These are phyloP conservation scores for Tetrao urogallus DNA, from an alignment of 2,113 vertebrate genomes.

Conservation along the genomic window DNA sequence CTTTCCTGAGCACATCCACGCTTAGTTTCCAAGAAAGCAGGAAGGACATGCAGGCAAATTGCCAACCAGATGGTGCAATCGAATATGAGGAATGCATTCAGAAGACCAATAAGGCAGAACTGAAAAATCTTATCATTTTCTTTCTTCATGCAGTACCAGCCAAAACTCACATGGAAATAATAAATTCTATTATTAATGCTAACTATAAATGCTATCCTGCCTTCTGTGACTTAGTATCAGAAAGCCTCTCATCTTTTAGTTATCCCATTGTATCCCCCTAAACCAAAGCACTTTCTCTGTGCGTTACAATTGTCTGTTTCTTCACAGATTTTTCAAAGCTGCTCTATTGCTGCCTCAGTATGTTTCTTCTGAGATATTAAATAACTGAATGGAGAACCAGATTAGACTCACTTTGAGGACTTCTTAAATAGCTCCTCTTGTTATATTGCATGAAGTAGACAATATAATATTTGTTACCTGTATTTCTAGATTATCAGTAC, in stretches of 20 bases:
- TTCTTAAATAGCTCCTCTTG: not conserved
- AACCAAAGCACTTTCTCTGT: not conserved
- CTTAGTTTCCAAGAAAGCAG: slow-evolving; percentile 37
- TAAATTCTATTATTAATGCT: not conserved
- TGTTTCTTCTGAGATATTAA: not conserved
- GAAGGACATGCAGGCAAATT: slow-evolving; percentile 36
- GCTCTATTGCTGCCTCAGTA: not conserved
- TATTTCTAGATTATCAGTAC: not conserved
- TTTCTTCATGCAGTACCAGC: not conserved
- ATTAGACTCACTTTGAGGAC: not conserved
- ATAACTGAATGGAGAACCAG: not conserved
- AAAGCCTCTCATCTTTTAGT: not conserved
- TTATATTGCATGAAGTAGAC: not conserved
- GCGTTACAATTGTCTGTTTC: not conserved
- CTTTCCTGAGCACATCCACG: slow-evolving; percentile 17
- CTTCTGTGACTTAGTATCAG: not conserved
- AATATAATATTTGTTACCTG: not conserved
- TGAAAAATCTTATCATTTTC: not conserved
- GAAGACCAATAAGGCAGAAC: not conserved
- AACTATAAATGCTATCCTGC: not conserved
- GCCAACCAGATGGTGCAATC: slow-evolving; percentile 29
- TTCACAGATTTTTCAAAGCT: not conserved
- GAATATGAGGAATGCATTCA: not conserved
- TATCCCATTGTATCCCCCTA: not conserved
- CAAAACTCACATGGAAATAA: not conserved